Conservation (phyloP, 1,140 invertebrate genomes). For the Copidosoma floridanum region DNA sequence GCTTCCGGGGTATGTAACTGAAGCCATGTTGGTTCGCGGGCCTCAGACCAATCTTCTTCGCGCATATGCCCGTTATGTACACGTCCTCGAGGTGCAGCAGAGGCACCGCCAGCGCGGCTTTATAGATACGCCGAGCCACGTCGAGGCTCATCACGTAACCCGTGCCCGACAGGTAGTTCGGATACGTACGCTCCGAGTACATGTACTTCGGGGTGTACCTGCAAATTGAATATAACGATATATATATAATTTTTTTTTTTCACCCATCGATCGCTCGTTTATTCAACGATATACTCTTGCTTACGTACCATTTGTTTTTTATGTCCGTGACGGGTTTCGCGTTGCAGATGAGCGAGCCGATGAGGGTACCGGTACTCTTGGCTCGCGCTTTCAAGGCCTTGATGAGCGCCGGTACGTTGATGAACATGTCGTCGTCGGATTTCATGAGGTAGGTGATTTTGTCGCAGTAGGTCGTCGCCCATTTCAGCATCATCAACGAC, state of each 20-base stretch:
- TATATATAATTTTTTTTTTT: no score
- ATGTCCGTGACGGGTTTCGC: conserved; percentile 70
- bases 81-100: conserved; percentile 83
- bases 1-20: conserved; percentile 58
- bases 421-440: conserved; percentile 82
- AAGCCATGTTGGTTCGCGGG: conserved; percentile 63
- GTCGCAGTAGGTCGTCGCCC: conserved; percentile 68
- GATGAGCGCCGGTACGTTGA: conserved; percentile 66
- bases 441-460: conserved; percentile 73
- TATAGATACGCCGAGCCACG: conserved; percentile 67
- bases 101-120: conserved; percentile 66
- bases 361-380: conserved; percentile 57
- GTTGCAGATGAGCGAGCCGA: conserved; percentile 73
- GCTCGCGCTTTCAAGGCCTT: conserved; percentile 46
- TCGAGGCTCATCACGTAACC: conserved; percentile 78
- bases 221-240: no score
- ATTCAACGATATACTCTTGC: no score
- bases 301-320: conserved; percentile 74
- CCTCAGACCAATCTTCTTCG: conserved; percentile 53
- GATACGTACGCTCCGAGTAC: conserved; percentile 72
- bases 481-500: conserved; percentile 81
- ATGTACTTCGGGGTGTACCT: conserved; percentile 80
- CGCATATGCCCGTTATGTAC: conserved; percentile 75
- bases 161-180: conserved; percentile 81
- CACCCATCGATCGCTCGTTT: no score